Conservation (phyloP, 1,140 invertebrate genomes). For the Arion vulgaris region DNA sequence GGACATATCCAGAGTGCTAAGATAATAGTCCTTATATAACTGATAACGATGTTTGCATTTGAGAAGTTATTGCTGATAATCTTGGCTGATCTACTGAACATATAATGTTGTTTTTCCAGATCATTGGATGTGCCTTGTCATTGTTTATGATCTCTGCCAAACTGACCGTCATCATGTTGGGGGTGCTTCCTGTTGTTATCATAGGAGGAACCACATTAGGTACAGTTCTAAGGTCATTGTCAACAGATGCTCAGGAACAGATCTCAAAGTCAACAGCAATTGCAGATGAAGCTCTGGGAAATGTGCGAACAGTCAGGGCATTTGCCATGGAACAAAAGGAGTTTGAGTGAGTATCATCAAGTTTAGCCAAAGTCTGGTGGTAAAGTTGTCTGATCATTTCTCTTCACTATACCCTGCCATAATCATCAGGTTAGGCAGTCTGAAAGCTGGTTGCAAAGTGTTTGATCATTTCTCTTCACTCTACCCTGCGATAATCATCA, state of each 20-base stretch:
- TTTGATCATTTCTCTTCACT: too few species aligned
- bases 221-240: conserved; percentile 81
- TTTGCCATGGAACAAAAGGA: conserved; percentile 94
- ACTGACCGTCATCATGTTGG: conserved; percentile 85
- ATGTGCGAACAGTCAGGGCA: conserved; percentile 90
- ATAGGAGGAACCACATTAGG: conserved; percentile 84
- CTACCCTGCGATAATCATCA: too few species aligned
- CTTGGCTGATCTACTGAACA: too few species aligned
- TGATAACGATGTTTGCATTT: too few species aligned
- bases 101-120: conserved; percentile 69
- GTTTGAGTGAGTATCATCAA: conserved; percentile 77
- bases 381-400: too few species aligned
- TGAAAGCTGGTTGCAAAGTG: too few species aligned
- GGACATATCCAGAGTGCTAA: too few species aligned
- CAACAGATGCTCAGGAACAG: conserved; percentile 84
- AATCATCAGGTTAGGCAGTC: neutral
- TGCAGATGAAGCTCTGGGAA: conserved; percentile 92
- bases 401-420: conserved; percentile 55
- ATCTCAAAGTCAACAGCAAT: conserved; percentile 88
- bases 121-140: conserved; percentile 84
- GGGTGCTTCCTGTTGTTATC: conserved; percentile 88
- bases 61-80: too few species aligned
- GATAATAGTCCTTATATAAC: too few species aligned
- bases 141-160: conserved; percentile 89
- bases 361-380: too few species aligned